phyloP scores from a whole-genome alignment of 2,113 vertebrate genomes.

The Platichthys stellatus region DNA sequence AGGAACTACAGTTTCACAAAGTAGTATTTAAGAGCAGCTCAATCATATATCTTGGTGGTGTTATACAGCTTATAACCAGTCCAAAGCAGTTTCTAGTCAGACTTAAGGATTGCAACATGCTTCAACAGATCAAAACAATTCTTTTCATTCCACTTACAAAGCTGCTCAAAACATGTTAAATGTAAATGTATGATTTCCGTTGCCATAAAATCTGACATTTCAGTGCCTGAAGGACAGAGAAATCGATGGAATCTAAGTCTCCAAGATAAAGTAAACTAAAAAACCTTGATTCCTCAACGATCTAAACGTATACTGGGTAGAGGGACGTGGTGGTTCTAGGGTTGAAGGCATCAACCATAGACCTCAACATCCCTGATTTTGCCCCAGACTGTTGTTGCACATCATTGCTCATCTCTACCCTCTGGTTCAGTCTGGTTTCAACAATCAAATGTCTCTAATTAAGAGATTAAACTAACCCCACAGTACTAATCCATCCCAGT shows the following conservation, averaged over 20 bases:
- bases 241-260: not conserved
- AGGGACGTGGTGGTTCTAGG: not conserved
- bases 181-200: not conserved
- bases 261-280: not conserved
- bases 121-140: constrained; percentile 21
- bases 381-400: too few species aligned
- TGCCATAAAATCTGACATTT: not conserved
- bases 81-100: not conserved
- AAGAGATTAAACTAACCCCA: too few species aligned
- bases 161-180: not conserved
- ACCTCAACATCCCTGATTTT: not conserved
- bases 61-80: constrained; percentile 1
- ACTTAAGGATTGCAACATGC: constrained; percentile 11
- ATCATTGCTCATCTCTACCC: too few species aligned
- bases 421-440: too few species aligned
- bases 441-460: too few species aligned
- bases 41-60: constrained; percentile 2
- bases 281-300: not conserved
- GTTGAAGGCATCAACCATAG: not conserved
- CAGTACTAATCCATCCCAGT: not conserved
- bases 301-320: not conserved
- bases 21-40: constrained; percentile 11
- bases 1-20: not conserved
- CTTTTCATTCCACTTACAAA: not conserved
- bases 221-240: not conserved